Evolutionary conservation across 2,888 invertebrate species (phyloP).

Genomic region (Cerceris ruficornis): DNA sequence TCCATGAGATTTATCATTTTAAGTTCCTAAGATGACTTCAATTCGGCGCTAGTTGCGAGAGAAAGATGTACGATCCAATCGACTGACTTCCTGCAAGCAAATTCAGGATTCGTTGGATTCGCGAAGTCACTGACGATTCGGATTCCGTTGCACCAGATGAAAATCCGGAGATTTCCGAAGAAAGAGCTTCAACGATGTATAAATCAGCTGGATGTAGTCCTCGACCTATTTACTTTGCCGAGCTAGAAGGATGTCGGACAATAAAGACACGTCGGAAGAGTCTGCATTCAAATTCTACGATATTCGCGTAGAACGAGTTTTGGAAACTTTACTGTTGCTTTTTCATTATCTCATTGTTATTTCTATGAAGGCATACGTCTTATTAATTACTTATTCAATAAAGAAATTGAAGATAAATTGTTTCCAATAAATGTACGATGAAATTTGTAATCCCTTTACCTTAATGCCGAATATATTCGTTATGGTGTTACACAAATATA

Average conservation of each 20-base stretch:
- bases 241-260: conserved; percentile 42
- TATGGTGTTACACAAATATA: no score
- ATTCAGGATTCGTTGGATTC: conserved; percentile 40
- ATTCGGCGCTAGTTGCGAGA: conserved; percentile 19
- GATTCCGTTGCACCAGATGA: conserved; percentile 49
- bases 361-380: neutral
- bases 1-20: conserved; percentile 28
- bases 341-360: neutral
- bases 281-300: conserved; percentile 4
- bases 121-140: conserved; percentile 47
- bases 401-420: no score
- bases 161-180: conserved; percentile 38
- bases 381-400: no score
- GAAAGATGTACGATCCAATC: conserved; percentile 47
- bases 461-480: no score
- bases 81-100: conserved; percentile 56
- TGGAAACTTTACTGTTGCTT: neutral
- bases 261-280: conserved; percentile 21
- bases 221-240: conserved; percentile 50
- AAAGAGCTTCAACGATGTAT: conserved; percentile 45
- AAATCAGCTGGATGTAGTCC: conserved; percentile 47
- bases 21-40: conserved; percentile 22
- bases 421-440: no score
- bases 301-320: neutral
- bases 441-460: no score